phyloP scores from a whole-genome alignment of 2,888 invertebrate genomes.

The Lasius fuliginosus region DNA sequence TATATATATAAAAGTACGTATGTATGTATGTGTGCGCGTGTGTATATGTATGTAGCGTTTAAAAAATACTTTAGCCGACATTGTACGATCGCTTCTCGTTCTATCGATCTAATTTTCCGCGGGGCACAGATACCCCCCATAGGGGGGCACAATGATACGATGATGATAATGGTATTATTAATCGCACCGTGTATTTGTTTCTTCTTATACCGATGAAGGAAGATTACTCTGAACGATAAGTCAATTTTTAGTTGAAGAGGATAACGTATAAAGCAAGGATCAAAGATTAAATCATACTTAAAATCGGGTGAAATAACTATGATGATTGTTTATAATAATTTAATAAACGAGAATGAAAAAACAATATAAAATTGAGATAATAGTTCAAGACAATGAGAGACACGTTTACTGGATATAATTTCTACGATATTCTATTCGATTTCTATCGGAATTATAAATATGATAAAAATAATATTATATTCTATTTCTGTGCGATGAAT shows the following conservation, averaged over 20 bases:
- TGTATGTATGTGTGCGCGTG: too few relatives aligned
- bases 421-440: not conserved
- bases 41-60: not conserved
- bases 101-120: slow-evolving; percentile 55
- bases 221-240: not conserved
- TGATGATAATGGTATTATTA: slow-evolving; percentile 29
- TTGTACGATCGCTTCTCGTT: slow-evolving; percentile 61
- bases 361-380: not conserved
- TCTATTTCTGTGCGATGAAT: not conserved
- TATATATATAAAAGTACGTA: slow-evolving; percentile 47
- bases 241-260: not conserved
- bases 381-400: not conserved
- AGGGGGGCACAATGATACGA: not conserved
- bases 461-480: not conserved
- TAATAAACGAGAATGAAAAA: not conserved
- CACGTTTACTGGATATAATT: not conserved
- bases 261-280: not conserved
- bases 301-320: not conserved
- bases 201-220: not conserved
- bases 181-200: slow-evolving; percentile 15
- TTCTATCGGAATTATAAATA: not conserved
- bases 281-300: not conserved
- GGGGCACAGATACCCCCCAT: not conserved
- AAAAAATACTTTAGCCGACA: slow-evolving; percentile 9
- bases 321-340: not conserved